Percentiles rank a stretch among this genome's conserved stretches.
Conservation (phyloP, 2,113 vertebrate species). For the Sprattus sprattus region DNA sequence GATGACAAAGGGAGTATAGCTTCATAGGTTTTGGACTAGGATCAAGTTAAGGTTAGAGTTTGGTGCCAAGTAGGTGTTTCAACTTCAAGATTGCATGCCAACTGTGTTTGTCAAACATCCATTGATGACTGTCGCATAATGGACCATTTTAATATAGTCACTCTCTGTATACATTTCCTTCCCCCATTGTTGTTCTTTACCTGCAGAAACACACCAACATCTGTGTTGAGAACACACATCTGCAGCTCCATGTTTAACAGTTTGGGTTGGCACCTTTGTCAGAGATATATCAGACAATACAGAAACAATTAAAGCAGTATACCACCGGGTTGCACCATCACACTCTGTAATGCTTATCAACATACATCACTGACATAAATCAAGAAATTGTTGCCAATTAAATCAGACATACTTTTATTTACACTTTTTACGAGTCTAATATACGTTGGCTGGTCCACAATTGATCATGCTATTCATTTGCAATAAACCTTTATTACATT, state of each 20-base stretch:
- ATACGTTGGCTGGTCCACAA: background rate
- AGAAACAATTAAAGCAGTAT: background rate
- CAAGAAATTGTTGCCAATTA: background rate
- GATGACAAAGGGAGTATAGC: background rate
- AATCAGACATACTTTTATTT: too few relatives aligned
- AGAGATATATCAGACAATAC: background rate
- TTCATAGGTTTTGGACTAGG: background rate
- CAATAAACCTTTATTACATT: too few relatives aligned
- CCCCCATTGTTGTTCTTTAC: background rate
- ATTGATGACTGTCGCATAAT: background rate
- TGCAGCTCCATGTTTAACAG: background rate
- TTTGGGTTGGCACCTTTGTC: background rate
- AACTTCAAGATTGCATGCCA: background rate
- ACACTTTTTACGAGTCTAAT: too few relatives aligned
- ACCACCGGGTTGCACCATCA: background rate
- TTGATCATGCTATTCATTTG: too few relatives aligned
- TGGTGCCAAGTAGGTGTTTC: background rate
- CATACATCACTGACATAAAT: background rate
- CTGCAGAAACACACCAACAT: background rate
- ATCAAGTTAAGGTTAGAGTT: background rate
- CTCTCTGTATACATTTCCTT: background rate
- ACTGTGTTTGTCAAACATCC: background rate
- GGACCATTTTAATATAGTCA: background rate
- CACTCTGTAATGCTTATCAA: background rate
- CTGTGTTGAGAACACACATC: background rate